Conservation (phyloP, 2,888 invertebrate genomes). For the Uloborus plumipes region DNA sequence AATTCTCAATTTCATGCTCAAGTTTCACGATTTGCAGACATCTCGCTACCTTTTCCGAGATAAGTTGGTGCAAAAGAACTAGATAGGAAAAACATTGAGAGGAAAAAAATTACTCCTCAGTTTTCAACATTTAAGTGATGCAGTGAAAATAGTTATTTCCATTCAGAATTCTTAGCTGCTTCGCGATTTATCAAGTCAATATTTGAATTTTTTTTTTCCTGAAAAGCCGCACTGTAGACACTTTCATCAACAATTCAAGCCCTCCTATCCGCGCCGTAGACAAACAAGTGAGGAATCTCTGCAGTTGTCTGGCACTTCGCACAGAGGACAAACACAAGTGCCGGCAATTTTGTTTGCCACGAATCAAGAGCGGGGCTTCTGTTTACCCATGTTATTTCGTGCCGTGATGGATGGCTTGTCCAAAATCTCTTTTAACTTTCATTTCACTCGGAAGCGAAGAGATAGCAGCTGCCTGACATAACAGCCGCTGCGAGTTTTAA, state of each 20-base stretch:
- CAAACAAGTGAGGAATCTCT: neutral
- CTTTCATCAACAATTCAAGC: conserved; percentile 30
- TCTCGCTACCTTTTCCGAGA: no score
- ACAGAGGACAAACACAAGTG: conserved; percentile 44
- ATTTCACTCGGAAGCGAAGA: no score
- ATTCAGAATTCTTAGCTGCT: neutral
- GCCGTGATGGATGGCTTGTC: conserved; percentile 24
- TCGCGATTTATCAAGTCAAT: neutral
- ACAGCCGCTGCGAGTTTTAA: no score
- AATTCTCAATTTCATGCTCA: no score
- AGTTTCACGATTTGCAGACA: no score
- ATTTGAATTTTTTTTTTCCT: conserved; percentile 9
- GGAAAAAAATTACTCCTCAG: no score
- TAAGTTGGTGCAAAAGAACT: no score
- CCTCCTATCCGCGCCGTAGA: conserved; percentile 12
- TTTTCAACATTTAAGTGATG: no score
- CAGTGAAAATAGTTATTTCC: no score
- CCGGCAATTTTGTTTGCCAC: conserved; percentile 37
- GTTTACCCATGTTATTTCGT: conserved; percentile 17
- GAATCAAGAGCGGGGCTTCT: conserved; percentile 15
- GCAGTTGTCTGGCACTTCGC: conserved; percentile 24
- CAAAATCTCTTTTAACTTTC: conserved; percentile 18
- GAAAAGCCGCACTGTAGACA: neutral
- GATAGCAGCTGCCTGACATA: no score
- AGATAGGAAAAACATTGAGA: no score